phyloP scores from a whole-genome alignment of 2,113 vertebrate genomes.

The Chiloscyllium plagiosum region DNA sequence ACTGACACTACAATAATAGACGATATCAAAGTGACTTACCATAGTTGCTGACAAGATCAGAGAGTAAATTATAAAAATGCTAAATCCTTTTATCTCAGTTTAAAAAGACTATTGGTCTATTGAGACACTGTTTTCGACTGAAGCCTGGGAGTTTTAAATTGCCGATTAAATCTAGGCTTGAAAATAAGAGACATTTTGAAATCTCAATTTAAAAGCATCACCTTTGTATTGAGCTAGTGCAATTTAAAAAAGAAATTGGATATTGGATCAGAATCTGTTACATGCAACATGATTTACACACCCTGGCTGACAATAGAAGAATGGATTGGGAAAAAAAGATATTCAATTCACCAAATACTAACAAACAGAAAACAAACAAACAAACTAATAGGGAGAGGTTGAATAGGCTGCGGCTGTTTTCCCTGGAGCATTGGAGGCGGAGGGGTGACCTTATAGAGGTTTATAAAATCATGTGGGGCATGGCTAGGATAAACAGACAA shows the following conservation, averaged over 20 bases:
- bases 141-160: not conserved
- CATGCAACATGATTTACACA: not conserved
- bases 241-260: not conserved
- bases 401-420: too few relatives aligned
- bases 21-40: not conserved
- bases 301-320: not conserved
- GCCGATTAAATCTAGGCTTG: not conserved
- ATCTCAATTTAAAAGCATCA: not conserved
- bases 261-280: not conserved
- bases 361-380: not conserved
- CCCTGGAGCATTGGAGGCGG: too few relatives aligned
- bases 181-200: not conserved
- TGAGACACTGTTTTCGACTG: not conserved
- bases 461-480: too few relatives aligned
- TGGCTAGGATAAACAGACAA: too few relatives aligned
- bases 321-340: not conserved
- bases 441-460: too few relatives aligned
- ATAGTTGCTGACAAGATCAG: not conserved
- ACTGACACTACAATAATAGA: not conserved
- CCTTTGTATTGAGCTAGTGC: not conserved
- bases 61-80: not conserved
- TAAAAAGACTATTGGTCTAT: not conserved
- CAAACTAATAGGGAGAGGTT: not conserved
- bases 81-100: slow-evolving; percentile 21
- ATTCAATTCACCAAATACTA: not conserved